These are phyloP conservation scores for Forbesichthys agassizii DNA, from an alignment of 2,113 vertebrate genomes.

Conservation along the genomic window DNA sequence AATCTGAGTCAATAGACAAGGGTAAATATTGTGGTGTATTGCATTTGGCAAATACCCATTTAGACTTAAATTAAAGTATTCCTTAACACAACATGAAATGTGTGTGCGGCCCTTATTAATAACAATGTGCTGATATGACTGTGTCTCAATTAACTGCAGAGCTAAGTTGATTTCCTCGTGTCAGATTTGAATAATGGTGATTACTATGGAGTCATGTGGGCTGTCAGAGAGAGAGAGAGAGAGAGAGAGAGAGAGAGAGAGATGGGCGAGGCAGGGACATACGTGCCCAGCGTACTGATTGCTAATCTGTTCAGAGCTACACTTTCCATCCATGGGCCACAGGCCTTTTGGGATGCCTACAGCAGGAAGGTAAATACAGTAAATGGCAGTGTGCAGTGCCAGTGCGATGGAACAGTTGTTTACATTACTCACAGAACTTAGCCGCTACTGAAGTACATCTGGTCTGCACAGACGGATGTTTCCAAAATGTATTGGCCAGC, in stretches of 20 bases:
- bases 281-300: conserved; percentile 49
- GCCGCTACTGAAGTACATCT: background rate
- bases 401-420: background rate
- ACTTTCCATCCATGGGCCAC: conserved; percentile 13
- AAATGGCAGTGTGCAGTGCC: background rate
- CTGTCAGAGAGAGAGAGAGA: conserved; percentile 14
- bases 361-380: too few species aligned
- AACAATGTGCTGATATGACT: conserved; percentile 50
- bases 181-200: conserved; percentile 64
- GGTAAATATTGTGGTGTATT: background rate
- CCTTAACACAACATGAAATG: background rate
- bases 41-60: background rate
- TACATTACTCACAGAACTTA: background rate
- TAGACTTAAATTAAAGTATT: conserved; percentile 2
- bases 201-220: conserved; percentile 38
- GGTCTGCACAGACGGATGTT: background rate
- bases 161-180: conserved; percentile 55
- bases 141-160: conserved; percentile 53
- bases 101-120: conserved; percentile 19
- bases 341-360: background rate
- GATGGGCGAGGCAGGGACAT: background rate
- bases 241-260: background rate
- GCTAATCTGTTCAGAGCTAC: background rate
- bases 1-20: too few species aligned
- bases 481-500: background rate